These are phyloP conservation scores for Trichonephila inaurata DNA, from an alignment of 1,140 invertebrate genomes.

Conservation along the genomic window DNA sequence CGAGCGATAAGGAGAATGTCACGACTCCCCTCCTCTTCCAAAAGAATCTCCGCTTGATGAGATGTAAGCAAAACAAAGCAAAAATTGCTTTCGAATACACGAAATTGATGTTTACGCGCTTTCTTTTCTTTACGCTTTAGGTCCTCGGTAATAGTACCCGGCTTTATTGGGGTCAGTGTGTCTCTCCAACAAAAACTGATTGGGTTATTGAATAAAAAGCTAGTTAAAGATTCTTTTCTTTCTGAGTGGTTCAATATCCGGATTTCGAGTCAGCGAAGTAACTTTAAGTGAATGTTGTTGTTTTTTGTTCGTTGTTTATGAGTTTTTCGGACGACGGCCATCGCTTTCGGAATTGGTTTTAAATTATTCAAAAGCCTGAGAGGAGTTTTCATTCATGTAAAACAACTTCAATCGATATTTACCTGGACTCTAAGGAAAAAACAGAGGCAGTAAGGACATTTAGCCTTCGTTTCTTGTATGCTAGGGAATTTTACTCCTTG, in stretches of 20 bases:
- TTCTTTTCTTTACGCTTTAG: background rate
- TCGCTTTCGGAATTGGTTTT: background rate
- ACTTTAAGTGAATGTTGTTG: background rate
- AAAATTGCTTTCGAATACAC: slow-evolving; percentile 42
- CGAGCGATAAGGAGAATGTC: slow-evolving; percentile 42
- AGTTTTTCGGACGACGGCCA: background rate
- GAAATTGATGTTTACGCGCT: slow-evolving; percentile 29
- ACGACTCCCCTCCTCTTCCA: background rate
- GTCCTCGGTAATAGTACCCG: background rate
- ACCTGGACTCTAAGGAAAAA: too few species aligned
- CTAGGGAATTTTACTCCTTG: too few species aligned
- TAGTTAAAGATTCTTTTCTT: background rate
- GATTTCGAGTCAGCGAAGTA: background rate
- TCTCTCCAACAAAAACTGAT: slow-evolving; percentile 29
- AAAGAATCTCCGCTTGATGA: slow-evolving; percentile 31
- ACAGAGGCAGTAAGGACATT: too few species aligned
- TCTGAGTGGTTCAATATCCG: background rate
- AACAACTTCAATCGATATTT: too few species aligned
- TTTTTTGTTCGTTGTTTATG: background rate
- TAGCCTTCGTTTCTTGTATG: too few species aligned
- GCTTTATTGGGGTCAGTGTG: slow-evolving; percentile 46
- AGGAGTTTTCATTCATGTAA: too few species aligned
- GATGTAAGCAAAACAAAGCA: slow-evolving; percentile 53
- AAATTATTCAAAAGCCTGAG: background rate
- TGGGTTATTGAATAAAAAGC: slow-evolving; percentile 40